phyloP scores from a whole-genome alignment of 92 coral and sea anemone species.

The Epizoanthus scotinus region DNA sequence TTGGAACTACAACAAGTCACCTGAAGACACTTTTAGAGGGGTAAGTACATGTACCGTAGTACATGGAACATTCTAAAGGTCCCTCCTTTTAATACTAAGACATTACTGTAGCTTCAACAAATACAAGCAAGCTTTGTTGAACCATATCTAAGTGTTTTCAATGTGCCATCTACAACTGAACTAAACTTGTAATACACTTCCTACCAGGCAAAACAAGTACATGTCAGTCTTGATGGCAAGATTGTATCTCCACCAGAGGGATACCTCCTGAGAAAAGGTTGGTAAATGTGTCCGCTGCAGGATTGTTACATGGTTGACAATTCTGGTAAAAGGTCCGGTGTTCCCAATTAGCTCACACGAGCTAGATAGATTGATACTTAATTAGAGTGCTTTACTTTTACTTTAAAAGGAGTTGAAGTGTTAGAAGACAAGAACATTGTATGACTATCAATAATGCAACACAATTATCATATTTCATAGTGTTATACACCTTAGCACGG shows the following conservation, averaged over 20 bases:
- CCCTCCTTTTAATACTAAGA: too few relatives aligned
- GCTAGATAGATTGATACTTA: too few relatives aligned
- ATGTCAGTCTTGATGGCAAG: conserved; percentile 79
- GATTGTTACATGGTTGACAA: not conserved
- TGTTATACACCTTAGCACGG: too few relatives aligned
- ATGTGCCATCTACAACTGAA: not conserved
- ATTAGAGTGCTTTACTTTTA: too few relatives aligned
- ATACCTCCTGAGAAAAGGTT: conserved; percentile 89
- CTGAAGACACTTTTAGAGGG: conserved; percentile 94
- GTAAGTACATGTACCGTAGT: conserved; percentile 39
- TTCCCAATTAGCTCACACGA: too few relatives aligned
- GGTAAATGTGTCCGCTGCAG: not conserved
- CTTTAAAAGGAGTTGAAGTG: too few relatives aligned
- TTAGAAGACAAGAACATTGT: too few relatives aligned
- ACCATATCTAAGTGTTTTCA: not conserved
- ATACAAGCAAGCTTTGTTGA: not conserved
- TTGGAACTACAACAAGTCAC: conserved; percentile 97
- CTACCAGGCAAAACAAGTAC: conserved; percentile 77
- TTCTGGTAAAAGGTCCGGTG: not conserved
- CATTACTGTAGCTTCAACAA: too few relatives aligned
- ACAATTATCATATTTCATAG: too few relatives aligned
- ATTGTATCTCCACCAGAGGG: conserved; percentile 80
- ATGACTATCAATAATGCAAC: too few relatives aligned
- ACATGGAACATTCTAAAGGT: too few relatives aligned
- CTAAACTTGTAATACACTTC: not conserved